These are phyloP conservation scores for Scomberomorus guttatus DNA, from an alignment of 2,797 vertebrate genomes.

Conservation along the genomic window DNA sequence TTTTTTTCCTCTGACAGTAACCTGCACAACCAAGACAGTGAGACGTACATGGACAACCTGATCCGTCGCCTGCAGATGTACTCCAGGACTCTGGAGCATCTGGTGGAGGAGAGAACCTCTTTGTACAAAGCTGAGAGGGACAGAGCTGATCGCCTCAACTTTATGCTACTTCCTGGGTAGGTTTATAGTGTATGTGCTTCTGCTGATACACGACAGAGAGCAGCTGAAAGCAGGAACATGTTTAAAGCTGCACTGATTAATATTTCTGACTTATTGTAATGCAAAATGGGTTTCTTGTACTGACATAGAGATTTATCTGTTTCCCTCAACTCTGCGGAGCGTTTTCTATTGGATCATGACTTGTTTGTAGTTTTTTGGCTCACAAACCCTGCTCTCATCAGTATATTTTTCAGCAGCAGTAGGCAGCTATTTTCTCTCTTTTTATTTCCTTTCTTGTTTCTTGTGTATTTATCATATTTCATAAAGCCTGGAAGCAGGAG, in stretches of 20 bases:
- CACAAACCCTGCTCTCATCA: not conserved
- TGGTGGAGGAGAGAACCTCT: slow-evolving; percentile 95
- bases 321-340: not conserved
- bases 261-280: too few species aligned
- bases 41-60: slow-evolving; percentile 98
- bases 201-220: not conserved
- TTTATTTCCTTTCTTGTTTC: not conserved
- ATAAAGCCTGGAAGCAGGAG: not conserved
- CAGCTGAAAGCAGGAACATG: not conserved
- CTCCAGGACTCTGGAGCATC: slow-evolving; percentile 93
- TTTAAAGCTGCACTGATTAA: not conserved
- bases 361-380: not conserved
- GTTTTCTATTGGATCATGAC: not conserved
- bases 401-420: too few species aligned
- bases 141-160: slow-evolving; percentile 95
- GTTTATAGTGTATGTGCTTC: not conserved
- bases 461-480: not conserved
- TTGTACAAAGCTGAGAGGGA: slow-evolving; percentile 97
- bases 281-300: not conserved
- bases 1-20: slow-evolving; percentile 79
- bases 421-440: not conserved
- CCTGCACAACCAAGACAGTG: slow-evolving; percentile 91
- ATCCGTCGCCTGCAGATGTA: slow-evolving; percentile 97
- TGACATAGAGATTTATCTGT: not conserved
- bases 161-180: slow-evolving; percentile 95